phyloP scores from a whole-genome alignment of 2,797 vertebrate genomes.

The Myoxocephalus aenaeus region DNA sequence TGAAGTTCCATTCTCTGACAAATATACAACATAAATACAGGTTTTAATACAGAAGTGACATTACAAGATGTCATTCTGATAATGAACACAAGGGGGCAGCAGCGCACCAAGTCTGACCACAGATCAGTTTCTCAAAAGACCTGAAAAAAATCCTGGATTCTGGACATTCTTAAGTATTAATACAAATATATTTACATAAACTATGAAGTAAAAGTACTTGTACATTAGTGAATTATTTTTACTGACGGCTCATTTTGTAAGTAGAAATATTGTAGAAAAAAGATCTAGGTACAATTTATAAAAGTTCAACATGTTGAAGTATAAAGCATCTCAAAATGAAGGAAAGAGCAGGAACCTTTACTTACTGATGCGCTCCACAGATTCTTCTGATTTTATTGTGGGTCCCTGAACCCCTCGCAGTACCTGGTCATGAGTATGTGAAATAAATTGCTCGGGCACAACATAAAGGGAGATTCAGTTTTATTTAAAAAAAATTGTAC shows the following conservation, averaged over 20 bases:
- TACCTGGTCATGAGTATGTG: not conserved
- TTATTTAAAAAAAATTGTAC: conserved; percentile 61
- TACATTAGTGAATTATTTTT: not conserved
- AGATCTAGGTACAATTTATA: too few species aligned
- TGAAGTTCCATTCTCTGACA: not conserved
- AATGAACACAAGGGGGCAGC: conserved; percentile 22
- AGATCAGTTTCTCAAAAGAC: too few species aligned
- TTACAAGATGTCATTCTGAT: not conserved
- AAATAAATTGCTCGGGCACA: not conserved
- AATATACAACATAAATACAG: not conserved
- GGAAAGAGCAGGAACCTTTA: not conserved
- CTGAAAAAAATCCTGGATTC: not conserved
- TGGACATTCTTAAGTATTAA: not conserved
- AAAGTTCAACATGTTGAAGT: not conserved
- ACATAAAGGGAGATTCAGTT: conserved; percentile 41
- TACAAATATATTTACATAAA: not conserved
- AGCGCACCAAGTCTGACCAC: not conserved
- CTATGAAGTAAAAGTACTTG: not conserved
- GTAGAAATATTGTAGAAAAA: not conserved
- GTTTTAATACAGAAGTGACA: not conserved
- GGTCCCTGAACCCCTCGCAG: too few species aligned
- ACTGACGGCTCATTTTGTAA: too few species aligned
- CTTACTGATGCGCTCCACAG: too few species aligned
- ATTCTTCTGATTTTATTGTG: too few species aligned
- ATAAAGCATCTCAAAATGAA: not conserved